These are phyloP conservation scores for Oreonectes daqikongensis DNA, from an alignment of 2,797 vertebrate species.

Conservation along the genomic window DNA sequence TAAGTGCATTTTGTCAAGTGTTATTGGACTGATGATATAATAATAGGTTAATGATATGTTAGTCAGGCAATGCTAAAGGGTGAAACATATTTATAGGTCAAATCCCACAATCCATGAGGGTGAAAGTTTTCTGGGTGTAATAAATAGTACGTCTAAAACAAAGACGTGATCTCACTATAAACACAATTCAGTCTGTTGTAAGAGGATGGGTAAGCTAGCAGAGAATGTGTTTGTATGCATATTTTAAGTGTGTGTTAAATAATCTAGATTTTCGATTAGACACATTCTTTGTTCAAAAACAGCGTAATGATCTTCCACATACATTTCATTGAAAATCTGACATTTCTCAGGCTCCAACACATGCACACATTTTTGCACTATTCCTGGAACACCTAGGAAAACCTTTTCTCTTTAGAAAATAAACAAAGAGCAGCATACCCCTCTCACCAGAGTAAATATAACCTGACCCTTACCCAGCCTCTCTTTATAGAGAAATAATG, in stretches of 20 bases:
- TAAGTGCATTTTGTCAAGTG: neutral
- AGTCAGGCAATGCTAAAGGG: neutral
- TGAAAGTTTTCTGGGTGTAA: neutral
- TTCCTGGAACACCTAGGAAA: neutral
- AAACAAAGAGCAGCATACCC: conserved; percentile 24
- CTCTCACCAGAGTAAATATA: conserved; percentile 22
- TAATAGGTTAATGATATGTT: neutral
- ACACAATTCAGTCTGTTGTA: neutral
- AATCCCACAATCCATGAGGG: neutral
- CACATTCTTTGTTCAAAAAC: too few species aligned
- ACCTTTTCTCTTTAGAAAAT: conserved; percentile 21
- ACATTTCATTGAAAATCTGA: neutral
- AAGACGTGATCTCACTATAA: neutral
- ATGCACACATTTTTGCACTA: conserved; percentile 17
- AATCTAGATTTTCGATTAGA: neutral
- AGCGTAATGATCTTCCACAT: neutral
- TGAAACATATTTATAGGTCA: neutral
- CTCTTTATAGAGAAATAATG: conserved; percentile 18
- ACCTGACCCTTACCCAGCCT: conserved; percentile 30
- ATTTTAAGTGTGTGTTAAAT: neutral
- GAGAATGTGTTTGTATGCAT: neutral
- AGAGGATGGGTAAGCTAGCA: neutral
- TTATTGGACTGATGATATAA: neutral
- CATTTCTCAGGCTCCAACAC: conserved; percentile 15
- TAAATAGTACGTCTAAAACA: neutral